Evolutionary conservation across 2,888 invertebrate species (phyloP), one percentile per base, ranked within the genome.

Genomic region (Lasioglossum marginatum): DNA sequence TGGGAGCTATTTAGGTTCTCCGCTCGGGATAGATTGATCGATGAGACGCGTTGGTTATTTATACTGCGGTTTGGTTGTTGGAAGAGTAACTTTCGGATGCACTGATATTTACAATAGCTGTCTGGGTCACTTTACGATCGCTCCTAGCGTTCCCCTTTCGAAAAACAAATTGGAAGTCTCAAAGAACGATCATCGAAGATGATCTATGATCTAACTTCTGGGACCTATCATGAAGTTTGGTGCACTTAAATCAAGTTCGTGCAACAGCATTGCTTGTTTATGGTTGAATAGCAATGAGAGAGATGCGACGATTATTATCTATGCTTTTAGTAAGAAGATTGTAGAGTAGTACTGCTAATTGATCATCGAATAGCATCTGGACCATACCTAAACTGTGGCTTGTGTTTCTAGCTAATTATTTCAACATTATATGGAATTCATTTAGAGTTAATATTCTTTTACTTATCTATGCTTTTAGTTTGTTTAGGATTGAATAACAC

Each of bases 11-110:
- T 60, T 60, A 60, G 60, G 60, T 60, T 31, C 63, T 31, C 6
- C 16, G 31, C 16, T 63, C 6, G 27, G 63, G 63, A 63, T 63
- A 31, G 31, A 63, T 63, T 16, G 31, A 31, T 63, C 63, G 63
- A 63, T 31, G 63, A 10, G 63, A 60, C 63, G 14, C 63, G 31
- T 31, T 63, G 63, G 63, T 63, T 63, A 63, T 63, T 63, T 63
- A 63, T 63, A 63, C 63, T 63, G 31, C 16, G 16, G 14, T 14
- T 27, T 31, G 63, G 31, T 63, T 63, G 31, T 63, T 63, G 63
- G 31, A 6, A 63, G 63, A 63, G 31, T 16, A n/a, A 31, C 27
- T 63, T 63, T 63, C 16, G 2, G 63, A 31, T 63, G 27, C 60
- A 27, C 60, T 27, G 63, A 60, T 31, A 31, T 31, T 16, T 63